Evolutionary conservation across 2,113 vertebrate genomes (phyloP).

Genomic region (Notothenia rossii): DNA sequence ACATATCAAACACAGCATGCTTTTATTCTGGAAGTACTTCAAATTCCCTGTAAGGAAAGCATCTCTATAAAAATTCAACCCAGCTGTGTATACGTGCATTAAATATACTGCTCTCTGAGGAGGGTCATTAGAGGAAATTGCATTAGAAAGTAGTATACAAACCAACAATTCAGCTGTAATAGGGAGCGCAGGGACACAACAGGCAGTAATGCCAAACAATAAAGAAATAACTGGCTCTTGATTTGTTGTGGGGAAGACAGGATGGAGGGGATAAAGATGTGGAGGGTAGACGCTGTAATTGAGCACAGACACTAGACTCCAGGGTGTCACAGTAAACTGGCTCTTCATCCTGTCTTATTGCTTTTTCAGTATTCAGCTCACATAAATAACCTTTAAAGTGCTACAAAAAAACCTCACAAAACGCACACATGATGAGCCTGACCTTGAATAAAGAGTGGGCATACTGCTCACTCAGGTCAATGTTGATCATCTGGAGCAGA

Average conservation of each 20-base stretch:
- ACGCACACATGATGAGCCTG: neutral
- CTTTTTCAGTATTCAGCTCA: neutral
- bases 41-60: conserved; percentile 20
- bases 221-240: conserved; percentile 51
- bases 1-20: neutral
- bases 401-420: neutral
- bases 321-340: conserved; percentile 29
- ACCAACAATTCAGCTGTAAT: conserved; percentile 34
- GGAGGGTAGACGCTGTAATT: conserved; percentile 44
- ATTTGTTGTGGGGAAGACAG: conserved; percentile 48
- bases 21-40: conserved; percentile 50
- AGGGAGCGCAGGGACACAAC: conserved; percentile 37
- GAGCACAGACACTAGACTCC: conserved; percentile 55
- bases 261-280: conserved; percentile 12
- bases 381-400: neutral
- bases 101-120: conserved; percentile 27
- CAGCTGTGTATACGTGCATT: conserved; percentile 46
- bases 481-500: conserved; percentile 95
- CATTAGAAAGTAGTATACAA: conserved; percentile 37
- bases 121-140: conserved; percentile 15
- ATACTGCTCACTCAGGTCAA: conserved; percentile 92
- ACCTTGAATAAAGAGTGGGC: conserved; percentile 94
- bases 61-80: conserved; percentile 10
- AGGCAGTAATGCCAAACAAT: conserved; percentile 45
- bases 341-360: neutral